Conservation (phyloP, 2,797 vertebrate genomes). For the Sebastes baramenuke region DNA sequence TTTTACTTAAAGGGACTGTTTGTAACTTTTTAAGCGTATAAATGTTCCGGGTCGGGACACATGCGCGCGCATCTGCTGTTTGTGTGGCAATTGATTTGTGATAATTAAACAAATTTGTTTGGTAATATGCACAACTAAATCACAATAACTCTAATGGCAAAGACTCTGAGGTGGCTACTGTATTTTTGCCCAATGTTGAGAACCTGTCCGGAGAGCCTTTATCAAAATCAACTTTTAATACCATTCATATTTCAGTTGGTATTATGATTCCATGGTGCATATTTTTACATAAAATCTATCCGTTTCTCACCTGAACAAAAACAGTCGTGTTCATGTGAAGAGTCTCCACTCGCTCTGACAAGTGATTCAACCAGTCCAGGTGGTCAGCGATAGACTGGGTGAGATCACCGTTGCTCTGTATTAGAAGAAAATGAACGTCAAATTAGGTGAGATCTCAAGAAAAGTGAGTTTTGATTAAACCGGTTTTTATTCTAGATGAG, state of each 20-base stretch:
- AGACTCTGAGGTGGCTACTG: not conserved
- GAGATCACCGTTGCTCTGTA: constrained; percentile 73
- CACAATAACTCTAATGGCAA: not conserved
- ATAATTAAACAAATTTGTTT: not conserved
- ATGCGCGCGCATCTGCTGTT: not conserved
- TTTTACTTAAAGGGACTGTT: no score
- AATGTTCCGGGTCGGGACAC: no score
- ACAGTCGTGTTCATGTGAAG: constrained; percentile 83
- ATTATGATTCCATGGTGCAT: not conserved
- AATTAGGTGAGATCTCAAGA: not conserved
- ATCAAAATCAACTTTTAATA: not conserved
- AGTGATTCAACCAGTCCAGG: constrained; percentile 77
- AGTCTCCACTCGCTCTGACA: constrained; percentile 81
- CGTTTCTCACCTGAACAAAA: constrained; percentile 80
- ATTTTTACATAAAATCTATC: not conserved
- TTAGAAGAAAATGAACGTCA: not conserved
- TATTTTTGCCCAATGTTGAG: not conserved
- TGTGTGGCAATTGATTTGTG: not conserved
- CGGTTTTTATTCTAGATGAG: not conserved
- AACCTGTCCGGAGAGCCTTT: no score
- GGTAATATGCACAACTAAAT: not conserved
- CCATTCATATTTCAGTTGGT: not conserved
- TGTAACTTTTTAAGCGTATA: no score
- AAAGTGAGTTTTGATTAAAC: not conserved
- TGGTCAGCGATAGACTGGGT: constrained; percentile 79